Percentiles rank a stretch among this genome's conserved stretches.
phyloP scores from a whole-genome alignment of 2,797 vertebrate species.

The Malurus leucopterus region DNA sequence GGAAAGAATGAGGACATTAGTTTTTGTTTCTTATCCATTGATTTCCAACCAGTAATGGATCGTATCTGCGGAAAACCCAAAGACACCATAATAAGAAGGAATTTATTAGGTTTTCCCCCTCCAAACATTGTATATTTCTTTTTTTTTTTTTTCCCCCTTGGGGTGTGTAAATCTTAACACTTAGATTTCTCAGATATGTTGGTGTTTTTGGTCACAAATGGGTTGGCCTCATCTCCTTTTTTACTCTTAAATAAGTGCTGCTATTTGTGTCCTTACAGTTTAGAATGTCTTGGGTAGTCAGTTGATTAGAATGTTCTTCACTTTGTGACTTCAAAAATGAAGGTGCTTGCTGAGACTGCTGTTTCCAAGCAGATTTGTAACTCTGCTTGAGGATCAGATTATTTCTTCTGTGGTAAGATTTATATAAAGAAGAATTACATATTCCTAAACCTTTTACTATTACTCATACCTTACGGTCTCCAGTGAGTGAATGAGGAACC shows the following conservation, averaged over 20 bases:
- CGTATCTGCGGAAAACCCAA: not conserved
- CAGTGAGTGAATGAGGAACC: not conserved
- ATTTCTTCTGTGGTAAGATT: not conserved
- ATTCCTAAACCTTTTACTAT: not conserved
- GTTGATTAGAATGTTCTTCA: not conserved
- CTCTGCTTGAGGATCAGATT: not conserved
- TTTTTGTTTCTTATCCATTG: not conserved
- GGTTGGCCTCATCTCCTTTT: not conserved
- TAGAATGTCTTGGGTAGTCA: not conserved
- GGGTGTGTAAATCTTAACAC: not conserved
- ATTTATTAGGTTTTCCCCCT: not conserved
- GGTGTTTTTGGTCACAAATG: not conserved
- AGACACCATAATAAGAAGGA: not conserved
- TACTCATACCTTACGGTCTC: not conserved
- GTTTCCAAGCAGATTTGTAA: not conserved
- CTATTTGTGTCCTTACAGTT: not conserved
- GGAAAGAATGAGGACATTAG: not conserved
- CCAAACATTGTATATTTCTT: not conserved
- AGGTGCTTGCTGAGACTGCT: not conserved
- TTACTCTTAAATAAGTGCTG: not conserved
- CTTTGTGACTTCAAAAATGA: not conserved
- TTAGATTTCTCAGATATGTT: not conserved
- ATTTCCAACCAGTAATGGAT: not conserved
- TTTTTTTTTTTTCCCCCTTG: accelerated
- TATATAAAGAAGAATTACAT: not conserved